These are phyloP conservation scores for Mionectes olivaceus DNA, from an alignment of 2,797 vertebrate genomes.

Conservation along the genomic window DNA sequence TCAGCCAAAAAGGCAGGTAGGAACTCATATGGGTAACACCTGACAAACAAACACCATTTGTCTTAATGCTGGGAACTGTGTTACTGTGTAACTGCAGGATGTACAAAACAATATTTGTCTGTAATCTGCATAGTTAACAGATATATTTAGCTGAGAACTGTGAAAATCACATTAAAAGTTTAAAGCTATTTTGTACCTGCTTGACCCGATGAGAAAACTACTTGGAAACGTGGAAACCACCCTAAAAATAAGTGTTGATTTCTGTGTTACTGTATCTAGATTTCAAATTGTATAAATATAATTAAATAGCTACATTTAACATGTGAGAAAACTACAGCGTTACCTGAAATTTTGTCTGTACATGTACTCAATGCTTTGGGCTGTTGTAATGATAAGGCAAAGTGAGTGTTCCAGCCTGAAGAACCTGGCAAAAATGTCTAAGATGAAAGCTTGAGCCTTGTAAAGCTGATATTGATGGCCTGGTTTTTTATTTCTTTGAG, in stretches of 20 bases:
- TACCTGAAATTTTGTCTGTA: neutral
- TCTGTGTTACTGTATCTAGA: neutral
- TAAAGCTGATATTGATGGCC: neutral
- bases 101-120: neutral
- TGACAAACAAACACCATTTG: neutral
- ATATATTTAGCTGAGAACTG: neutral
- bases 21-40: slow-evolving; percentile 17
- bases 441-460: neutral
- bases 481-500: neutral
- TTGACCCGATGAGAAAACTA: neutral
- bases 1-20: slow-evolving; percentile 89
- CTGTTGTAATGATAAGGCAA: neutral
- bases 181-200: neutral
- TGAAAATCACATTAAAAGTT: neutral
- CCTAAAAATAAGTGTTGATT: neutral
- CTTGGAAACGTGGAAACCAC: neutral
- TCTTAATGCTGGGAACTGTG: neutral
- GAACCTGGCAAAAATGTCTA: neutral
- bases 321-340: neutral
- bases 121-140: neutral
- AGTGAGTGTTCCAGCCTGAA: neutral
- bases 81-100: neutral
- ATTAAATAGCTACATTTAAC: neutral
- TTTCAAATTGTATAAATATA: neutral
- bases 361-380: neutral